Base-by-base conservation (phyloP, 2,113 vertebrate genomes). In the Tenrec ecaudatus region DNA sequence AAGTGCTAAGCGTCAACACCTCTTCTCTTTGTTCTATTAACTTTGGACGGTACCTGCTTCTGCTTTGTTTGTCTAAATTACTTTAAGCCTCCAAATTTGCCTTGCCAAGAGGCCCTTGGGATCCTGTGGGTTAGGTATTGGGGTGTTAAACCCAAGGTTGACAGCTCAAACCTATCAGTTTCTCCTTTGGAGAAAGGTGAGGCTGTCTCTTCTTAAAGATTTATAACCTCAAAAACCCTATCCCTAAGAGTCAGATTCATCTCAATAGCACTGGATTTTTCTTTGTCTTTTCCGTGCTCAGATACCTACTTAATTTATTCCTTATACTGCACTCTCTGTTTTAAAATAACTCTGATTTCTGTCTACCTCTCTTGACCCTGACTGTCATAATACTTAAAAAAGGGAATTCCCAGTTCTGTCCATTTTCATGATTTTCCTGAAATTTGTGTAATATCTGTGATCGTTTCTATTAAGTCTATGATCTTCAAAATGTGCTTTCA, bases 401-500 rank as follows among this genome's bases (percentile, higher is more conserved):
- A 88, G 53, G 27, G 16, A 31, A 33, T 23, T 90, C 20, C 6
- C 8, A 15, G 29, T 77, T 81, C 23, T 58, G 5, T 36, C 31
- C 16, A 53, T 73, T 71, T 4, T 20, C 4, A 43, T 4, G 80
- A 20, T 2, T 10, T 81, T 2, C 5, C 29, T 77, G 60, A 66
- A 80, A 66, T 82, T 76, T 76, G 12, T 76, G 15, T 84, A 2
- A 75, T 7, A 73, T 43, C 75, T 15, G 4, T 57, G 29, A 78
- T 78, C 25, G 60, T 83, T 95, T 80, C 57, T 82, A n/a, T 7
- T 69, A 89, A 79, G 53, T 87, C 38, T 64, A 14, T 17, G 16
- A 27, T 85, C 89, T 97, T 86, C 79, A 85, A 81, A 89, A 62
- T 36, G 83, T 69, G 9, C 23, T 69, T 64, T 16, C 11, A 9